phyloP scores from a whole-genome alignment of 2,113 vertebrate genomes.

The Plotosus lineatus region DNA sequence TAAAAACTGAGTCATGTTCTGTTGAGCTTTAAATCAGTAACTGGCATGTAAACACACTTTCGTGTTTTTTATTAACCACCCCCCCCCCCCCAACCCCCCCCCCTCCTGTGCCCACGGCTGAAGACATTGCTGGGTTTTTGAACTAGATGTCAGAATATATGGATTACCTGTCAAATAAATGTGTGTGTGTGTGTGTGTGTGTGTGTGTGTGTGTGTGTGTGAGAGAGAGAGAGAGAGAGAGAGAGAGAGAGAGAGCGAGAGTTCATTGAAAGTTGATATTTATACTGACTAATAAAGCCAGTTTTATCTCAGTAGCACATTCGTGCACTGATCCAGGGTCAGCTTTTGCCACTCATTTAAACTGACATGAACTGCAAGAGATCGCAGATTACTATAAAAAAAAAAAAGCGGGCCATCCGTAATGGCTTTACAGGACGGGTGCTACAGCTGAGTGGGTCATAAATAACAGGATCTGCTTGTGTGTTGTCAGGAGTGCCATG shows the following conservation, averaged over 20 bases:
- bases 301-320: not conserved
- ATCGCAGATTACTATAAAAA: constrained; percentile 12
- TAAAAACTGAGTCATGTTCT: constrained; percentile 48
- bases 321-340: not conserved
- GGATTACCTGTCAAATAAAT: not conserved
- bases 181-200: constrained; percentile 19
- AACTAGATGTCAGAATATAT: constrained; percentile 12
- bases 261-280: constrained; percentile 29
- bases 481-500: constrained; percentile 43
- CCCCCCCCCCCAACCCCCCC: no score
- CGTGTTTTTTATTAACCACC: constrained; percentile 54
- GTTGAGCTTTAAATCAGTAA: constrained; percentile 56
- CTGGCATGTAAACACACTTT: constrained; percentile 55
- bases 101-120: constrained; percentile 33
- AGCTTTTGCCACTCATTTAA: not conserved
- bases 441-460: constrained; percentile 40
- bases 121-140: constrained; percentile 33
- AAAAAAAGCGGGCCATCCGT: constrained; percentile 12
- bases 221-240: no score
- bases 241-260: no score
- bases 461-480: constrained; percentile 51
- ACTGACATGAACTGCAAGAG: not conserved
- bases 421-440: constrained; percentile 35
- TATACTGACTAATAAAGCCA: not conserved
- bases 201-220: not conserved